Evolutionary conservation across 1,140 invertebrate genomes (phyloP), one percentile per base, ranked within the genome.

Genomic region (Lordiphosa collinella): DNA sequence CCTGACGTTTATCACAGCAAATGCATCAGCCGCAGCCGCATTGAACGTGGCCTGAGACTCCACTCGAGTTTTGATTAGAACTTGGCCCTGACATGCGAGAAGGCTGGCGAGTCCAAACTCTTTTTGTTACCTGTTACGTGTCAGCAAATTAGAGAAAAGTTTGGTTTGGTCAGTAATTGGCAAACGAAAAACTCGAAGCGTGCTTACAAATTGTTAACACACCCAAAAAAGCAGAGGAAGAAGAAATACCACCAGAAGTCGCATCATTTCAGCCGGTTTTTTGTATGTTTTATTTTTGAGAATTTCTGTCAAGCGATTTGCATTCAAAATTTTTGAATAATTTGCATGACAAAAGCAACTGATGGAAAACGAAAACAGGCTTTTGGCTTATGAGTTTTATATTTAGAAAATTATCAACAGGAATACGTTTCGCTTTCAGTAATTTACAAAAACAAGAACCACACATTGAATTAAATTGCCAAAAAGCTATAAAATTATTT

Each of bases 101-200:
- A 8, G 66, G 11, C 38, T 29, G 32, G 22, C n/a, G n/a, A 59
- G 48, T 29, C 25, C 25, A 7, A 29, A 29, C 25, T 29, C 25
- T 29, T 29, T 25, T 29, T 29, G 25, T 29, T 29, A 29, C 25
- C 25, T 32, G 37, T 13, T 53, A 51, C 59, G 62, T 60, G 66
- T 65, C 51, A 66, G 66, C 56, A 65, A 70, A 70, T 70, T 70
- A 65, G 66, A 65, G 62, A 70, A 66, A 55, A 55, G 40, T 70
- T 70, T 70, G 51, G 56, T 61, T 70, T 65, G 66, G 36, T 44
- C 50, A 70, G 66, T 70, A 70, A 70, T 70, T 70, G 66, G 66
- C 66, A 60, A 41, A 37, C 40, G 36, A 6, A 12, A 54, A 8
- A 40, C 10, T 8, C 22, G 22, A 51, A 68, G 61, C 64, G 48